Conservation (phyloP, 2,113 vertebrate genomes). For the Noturus placidus region DNA sequence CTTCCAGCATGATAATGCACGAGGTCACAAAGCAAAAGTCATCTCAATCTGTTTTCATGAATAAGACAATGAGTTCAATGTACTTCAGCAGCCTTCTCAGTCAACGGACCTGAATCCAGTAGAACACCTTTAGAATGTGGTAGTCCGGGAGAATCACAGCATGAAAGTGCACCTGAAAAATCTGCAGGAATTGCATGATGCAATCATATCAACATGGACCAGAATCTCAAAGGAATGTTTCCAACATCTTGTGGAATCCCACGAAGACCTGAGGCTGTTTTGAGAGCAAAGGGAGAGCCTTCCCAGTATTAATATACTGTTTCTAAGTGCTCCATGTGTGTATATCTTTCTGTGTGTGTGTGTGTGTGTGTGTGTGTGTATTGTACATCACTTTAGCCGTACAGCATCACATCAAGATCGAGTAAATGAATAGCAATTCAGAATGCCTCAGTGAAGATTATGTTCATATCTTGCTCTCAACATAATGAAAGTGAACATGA, state of each 20-base stretch:
- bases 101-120: neutral
- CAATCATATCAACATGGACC: neutral
- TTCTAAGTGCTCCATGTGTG: neutral
- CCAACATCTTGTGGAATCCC: neutral
- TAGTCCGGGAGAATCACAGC: neutral
- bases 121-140: neutral
- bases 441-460: slow-evolving; percentile 14
- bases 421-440: neutral
- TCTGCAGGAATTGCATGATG: too few relatives aligned
- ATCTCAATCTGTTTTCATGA: neutral
- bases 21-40: neutral
- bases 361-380: neutral
- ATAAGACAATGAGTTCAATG: neutral
- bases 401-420: neutral
- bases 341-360: neutral
- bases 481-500: slow-evolving; percentile 9
- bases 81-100: neutral
- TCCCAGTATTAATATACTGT: neutral
- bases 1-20: neutral
- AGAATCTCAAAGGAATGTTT: neutral
- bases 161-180: neutral
- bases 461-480: slow-evolving; percentile 8
- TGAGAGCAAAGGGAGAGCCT: neutral
- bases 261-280: neutral
- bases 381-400: neutral